phyloP scores from a whole-genome alignment of 2,888 invertebrate genomes.

The Philereme transversata region DNA sequence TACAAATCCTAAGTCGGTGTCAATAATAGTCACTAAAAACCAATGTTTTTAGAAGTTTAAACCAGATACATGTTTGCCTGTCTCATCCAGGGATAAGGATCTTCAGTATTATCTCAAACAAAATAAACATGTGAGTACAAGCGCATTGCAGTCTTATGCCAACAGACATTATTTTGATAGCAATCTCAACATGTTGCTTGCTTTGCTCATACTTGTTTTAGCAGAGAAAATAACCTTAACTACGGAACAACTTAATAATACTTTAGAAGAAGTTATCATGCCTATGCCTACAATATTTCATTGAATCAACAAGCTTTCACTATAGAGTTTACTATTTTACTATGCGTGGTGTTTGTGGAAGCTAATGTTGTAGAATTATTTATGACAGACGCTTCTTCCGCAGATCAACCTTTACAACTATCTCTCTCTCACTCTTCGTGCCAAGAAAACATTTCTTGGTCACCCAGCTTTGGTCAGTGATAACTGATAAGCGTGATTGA shows the following conservation, averaged over 20 bases:
- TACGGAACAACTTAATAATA: neutral
- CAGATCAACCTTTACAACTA: too few species aligned
- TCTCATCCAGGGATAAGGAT: constrained; percentile 39
- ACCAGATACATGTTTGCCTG: constrained; percentile 9
- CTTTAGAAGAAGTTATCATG: neutral
- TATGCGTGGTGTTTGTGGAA: neutral
- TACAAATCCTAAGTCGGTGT: too few species aligned
- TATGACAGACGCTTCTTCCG: neutral
- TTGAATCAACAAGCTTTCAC: neutral
- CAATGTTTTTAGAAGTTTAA: too few species aligned
- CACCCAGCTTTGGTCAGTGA: too few species aligned
- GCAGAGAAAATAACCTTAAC: constrained; percentile 12
- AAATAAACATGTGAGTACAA: constrained; percentile 36
- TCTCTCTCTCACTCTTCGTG: too few species aligned
- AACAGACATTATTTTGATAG: constrained; percentile 36
- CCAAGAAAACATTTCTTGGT: too few species aligned
- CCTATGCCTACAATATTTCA: neutral
- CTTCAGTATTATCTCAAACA: constrained; percentile 43
- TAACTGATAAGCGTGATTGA: too few species aligned
- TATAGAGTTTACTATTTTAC: too few species aligned
- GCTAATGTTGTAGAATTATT: neutral
- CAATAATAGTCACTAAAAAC: too few species aligned
- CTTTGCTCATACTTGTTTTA: constrained; percentile 16
- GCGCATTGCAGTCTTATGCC: constrained; percentile 19
- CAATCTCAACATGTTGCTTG: constrained; percentile 30